A percentile compares a stretch with the other conserved stretches of the same genome.
Evolutionary conservation across 53 echinoderm and acorn worm genomes (phyloP).

Genomic region (Hippasteria phrygiana): DNA sequence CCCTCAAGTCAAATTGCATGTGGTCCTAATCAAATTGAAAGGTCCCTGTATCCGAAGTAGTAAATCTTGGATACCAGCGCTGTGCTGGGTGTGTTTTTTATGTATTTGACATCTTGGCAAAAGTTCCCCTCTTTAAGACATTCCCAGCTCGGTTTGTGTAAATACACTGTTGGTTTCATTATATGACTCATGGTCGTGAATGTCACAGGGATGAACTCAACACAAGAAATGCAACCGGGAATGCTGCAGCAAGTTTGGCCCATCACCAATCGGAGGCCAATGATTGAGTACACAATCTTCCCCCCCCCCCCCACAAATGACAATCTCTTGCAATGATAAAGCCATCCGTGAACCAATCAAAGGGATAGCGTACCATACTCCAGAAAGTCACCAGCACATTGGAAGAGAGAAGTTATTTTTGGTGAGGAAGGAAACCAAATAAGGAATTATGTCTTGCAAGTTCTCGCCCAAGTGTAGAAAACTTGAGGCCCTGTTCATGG

Average conservation of each 20-base stretch:
- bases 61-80: not conserved
- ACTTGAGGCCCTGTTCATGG: not conserved
- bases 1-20: not conserved
- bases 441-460: not conserved
- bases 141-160: not conserved
- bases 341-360: not conserved
- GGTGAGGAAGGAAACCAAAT: not conserved
- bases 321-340: not conserved
- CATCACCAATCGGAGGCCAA: not conserved
- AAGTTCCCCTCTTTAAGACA: not conserved
- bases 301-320: not conserved
- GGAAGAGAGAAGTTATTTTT: too few relatives aligned
- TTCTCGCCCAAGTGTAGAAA: not conserved
- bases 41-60: not conserved
- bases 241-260: not conserved
- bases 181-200: constrained; percentile 5
- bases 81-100: not conserved
- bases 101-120: not conserved
- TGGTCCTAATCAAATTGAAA: not conserved
- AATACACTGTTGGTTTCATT: not conserved
- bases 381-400: too few relatives aligned
- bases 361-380: too few relatives aligned
- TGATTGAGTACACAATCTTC: not conserved
- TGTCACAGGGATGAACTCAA: not conserved
- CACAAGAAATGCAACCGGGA: not conserved